A percentile compares a stretch with the other conserved stretches of the same genome.
Conservation (phyloP, 1,140 invertebrate genomes). For the Vanessa tameamea region DNA sequence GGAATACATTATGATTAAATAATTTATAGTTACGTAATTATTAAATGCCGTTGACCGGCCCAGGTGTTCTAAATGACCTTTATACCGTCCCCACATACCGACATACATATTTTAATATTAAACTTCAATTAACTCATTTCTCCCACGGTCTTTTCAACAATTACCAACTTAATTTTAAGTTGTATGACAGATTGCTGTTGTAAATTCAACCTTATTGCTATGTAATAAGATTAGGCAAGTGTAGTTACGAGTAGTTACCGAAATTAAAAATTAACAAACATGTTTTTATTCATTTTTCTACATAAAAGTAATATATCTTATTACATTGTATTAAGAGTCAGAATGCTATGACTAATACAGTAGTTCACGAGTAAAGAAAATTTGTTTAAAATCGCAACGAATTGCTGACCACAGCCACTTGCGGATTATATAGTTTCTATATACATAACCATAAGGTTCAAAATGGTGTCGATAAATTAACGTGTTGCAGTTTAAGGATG, state of each 20-base stretch:
- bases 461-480: slow-evolving; percentile 29
- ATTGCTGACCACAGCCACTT: slow-evolving; percentile 7
- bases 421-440: slow-evolving; percentile 27
- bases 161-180: neutral
- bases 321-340: neutral
- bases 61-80: slow-evolving; percentile 65
- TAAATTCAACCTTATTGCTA: neutral
- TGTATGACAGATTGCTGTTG: neutral
- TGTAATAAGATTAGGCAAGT: neutral
- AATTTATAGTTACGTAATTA: slow-evolving; percentile 25
- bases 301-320: neutral
- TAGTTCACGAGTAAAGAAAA: slow-evolving; percentile 8
- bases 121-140: slow-evolving; percentile 73
- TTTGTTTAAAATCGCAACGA: slow-evolving; percentile 37
- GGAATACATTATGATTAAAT: neutral
- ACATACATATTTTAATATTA: slow-evolving; percentile 56
- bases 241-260: neutral
- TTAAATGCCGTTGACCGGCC: slow-evolving; percentile 41
- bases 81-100: slow-evolving; percentile 51
- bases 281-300: neutral
- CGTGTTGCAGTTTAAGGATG: slow-evolving; percentile 27
- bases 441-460: slow-evolving; percentile 15
- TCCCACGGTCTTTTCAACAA: slow-evolving; percentile 63
- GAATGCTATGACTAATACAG: neutral
- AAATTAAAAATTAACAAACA: neutral